phyloP scores from a whole-genome alignment of 2,797 vertebrate species.

The Geotrypetes seraphini region DNA sequence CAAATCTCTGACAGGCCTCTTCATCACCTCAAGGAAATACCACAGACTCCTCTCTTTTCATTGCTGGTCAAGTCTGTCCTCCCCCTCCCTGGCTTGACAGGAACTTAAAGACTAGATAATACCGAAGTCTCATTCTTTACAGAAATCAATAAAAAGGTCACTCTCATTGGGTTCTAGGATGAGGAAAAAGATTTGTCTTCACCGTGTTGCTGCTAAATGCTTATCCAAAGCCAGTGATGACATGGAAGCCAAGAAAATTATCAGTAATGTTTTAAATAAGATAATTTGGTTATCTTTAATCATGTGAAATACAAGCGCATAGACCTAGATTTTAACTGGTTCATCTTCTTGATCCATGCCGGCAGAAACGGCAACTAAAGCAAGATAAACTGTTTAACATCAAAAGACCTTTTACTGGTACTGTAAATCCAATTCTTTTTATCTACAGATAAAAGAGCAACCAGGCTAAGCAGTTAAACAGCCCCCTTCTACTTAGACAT shows the following conservation, averaged over 20 bases:
- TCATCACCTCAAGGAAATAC: conserved; percentile 69
- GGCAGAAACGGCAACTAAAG: not conserved
- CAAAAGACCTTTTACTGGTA: not conserved
- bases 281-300: conserved; percentile 14
- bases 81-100: conserved; percentile 21
- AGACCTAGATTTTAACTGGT: conserved; percentile 10
- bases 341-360: conserved; percentile 22
- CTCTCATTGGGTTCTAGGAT: conserved; percentile 26
- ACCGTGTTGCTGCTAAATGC: conserved; percentile 15
- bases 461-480: too few relatives aligned
- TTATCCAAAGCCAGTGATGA: conserved; percentile 4
- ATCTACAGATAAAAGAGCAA: conserved; percentile 1
- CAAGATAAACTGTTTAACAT: conserved; percentile 8
- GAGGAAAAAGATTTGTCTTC: conserved; percentile 26
- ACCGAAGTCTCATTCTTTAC: conserved; percentile 22
- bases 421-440: conserved; percentile 1
- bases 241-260: conserved; percentile 8
- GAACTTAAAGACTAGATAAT: conserved; percentile 35
- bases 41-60: conserved; percentile 41
- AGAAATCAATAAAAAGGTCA: conserved; percentile 20
- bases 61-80: conserved; percentile 19
- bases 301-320: conserved; percentile 8
- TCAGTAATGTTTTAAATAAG: not conserved
- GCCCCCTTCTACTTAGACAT: too few relatives aligned
- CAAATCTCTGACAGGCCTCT: conserved; percentile 62